Conservation (phyloP, 2,888 invertebrate genomes). For the Drosophila mimica region DNA sequence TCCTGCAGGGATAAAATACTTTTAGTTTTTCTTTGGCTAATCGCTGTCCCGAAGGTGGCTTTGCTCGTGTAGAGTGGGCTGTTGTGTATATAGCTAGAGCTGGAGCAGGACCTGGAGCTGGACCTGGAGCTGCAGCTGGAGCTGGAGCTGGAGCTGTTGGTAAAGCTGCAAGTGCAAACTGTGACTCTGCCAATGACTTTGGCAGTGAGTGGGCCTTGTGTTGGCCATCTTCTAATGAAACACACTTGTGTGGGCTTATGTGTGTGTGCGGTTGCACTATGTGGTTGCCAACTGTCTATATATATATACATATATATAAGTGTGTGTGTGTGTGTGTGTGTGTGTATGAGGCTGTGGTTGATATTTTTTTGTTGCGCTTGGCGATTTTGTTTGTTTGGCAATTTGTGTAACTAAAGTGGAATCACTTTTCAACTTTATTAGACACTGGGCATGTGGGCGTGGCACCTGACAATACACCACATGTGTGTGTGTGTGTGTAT, state of each 20-base stretch:
- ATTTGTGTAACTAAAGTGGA: slow-evolving; percentile 79
- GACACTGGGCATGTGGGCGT: slow-evolving; percentile 42
- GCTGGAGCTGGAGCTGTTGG: slow-evolving; percentile 22
- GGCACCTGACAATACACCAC: slow-evolving; percentile 48
- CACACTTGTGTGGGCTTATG: neutral
- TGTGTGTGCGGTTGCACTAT: slow-evolving; percentile 35
- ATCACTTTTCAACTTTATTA: slow-evolving; percentile 77
- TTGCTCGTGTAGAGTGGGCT: neutral
- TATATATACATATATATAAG: too few species aligned
- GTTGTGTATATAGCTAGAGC: neutral
- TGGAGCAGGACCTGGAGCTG: slow-evolving; percentile 13
- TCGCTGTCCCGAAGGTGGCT: slow-evolving; percentile 24
- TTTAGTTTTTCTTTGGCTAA: slow-evolving; percentile 54
- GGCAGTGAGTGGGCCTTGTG: slow-evolving; percentile 30
- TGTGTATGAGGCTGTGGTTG: neutral
- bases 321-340: slow-evolving; percentile 4
- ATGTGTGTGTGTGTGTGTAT: slow-evolving; percentile 1
- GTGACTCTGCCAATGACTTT: slow-evolving; percentile 17
- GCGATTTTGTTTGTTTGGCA: slow-evolving; percentile 75
- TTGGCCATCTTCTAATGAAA: neutral
- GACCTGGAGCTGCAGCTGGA: neutral
- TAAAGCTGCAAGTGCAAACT: slow-evolving; percentile 26
- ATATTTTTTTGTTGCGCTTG: slow-evolving; percentile 36
- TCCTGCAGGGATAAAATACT: slow-evolving; percentile 35
- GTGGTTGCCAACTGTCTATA: slow-evolving; percentile 17